A percentile compares a stretch with the other conserved stretches of the same genome.
Evolutionary conservation across 2,113 vertebrate genomes (phyloP).

Genomic region (Todiramphus chloris): DNA sequence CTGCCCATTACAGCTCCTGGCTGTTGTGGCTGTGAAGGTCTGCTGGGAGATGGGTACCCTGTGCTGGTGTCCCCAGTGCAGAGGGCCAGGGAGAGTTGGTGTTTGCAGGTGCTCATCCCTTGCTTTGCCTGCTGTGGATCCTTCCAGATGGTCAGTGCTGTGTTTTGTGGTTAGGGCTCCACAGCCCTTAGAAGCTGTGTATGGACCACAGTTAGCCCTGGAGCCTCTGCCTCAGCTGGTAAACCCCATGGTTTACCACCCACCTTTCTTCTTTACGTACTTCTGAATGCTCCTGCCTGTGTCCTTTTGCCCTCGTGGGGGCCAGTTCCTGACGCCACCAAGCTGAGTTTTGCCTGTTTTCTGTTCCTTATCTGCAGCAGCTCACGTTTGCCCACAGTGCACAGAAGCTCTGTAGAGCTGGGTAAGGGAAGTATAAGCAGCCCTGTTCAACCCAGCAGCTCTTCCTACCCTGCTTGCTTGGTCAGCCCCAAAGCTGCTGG

Average conservation of each 20-base stretch:
- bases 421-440: accelerated
- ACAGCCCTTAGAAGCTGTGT: background rate
- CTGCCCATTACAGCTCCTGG: background rate
- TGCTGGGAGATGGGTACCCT: background rate
- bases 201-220: background rate
- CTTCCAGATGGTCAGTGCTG: accelerated
- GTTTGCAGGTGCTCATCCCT: background rate
- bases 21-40: background rate
- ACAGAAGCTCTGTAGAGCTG: background rate
- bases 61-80: background rate
- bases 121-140: background rate
- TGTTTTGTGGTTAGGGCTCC: background rate
- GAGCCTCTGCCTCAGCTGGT: background rate
- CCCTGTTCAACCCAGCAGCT: accelerated
- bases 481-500: background rate
- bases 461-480: accelerated
- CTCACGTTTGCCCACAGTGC: background rate
- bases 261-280: background rate
- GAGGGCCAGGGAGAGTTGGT: background rate
- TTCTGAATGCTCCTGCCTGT: background rate
- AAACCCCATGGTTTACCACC: background rate
- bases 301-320: background rate
- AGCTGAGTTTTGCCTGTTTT: background rate
- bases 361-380: background rate
- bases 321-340: background rate